phyloP scores from a whole-genome alignment of 2,888 invertebrate species.

The Stenolophus ochropezus region DNA sequence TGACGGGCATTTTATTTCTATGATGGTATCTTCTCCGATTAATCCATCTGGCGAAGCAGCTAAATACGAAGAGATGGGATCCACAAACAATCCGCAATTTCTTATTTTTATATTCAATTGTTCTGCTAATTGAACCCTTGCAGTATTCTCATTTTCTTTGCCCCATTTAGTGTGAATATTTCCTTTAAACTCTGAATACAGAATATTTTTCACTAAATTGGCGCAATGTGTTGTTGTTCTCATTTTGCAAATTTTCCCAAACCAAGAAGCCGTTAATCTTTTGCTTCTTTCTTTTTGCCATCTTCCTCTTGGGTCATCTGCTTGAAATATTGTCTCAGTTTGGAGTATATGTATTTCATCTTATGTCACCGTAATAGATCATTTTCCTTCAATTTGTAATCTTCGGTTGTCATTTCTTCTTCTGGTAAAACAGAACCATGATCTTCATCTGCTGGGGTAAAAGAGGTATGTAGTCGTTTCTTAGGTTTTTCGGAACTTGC shows the following conservation, averaged over 20 bases:
- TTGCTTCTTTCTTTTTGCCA: too few species aligned
- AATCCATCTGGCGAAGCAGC: conserved; percentile 60
- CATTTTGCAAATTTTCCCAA: conserved; percentile 64
- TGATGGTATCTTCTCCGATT: conserved; percentile 36
- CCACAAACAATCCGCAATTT: conserved; percentile 60
- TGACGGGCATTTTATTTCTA: conserved; percentile 60
- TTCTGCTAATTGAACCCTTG: conserved; percentile 6
- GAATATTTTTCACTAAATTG: conserved; percentile 43
- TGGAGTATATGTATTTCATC: too few species aligned
- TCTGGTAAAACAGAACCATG: not conserved
- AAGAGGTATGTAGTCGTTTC: too few species aligned
- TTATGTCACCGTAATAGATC: too few species aligned
- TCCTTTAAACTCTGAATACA: conserved; percentile 44
- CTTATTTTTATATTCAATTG: not conserved
- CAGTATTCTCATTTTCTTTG: conserved; percentile 32
- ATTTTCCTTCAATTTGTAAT: not conserved
- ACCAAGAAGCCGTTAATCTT: too few species aligned
- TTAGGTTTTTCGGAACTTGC: not conserved
- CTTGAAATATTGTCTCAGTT: too few species aligned
- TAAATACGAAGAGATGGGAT: conserved; percentile 43
- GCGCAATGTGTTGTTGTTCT: conserved; percentile 33
- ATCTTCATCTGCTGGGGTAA: too few species aligned
- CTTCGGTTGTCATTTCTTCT: not conserved
- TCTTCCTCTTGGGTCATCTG: too few species aligned
- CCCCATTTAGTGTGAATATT: conserved; percentile 46